Evolutionary conservation across 2,113 vertebrate species (phyloP), one percentile per base, ranked within the genome.

Genomic region (Cephalopholis sonnerati): DNA sequence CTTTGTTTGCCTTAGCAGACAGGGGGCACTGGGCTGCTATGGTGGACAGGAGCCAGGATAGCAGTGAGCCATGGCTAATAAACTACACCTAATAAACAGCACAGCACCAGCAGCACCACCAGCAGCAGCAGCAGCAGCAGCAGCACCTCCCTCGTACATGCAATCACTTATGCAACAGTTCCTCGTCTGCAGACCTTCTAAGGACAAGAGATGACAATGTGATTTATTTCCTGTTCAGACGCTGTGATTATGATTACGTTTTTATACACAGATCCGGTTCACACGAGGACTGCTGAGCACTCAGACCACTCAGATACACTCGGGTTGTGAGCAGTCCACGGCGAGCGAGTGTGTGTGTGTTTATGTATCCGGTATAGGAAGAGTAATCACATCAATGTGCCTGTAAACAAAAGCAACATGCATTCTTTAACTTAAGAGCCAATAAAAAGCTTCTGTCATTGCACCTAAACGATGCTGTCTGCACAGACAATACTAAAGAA

Each of bases 191-290:
- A 83, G 89, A 77, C 89, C 91, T 87, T 93, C 88, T 93, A 90
- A 89, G 93, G 91, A 91, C 86, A 93, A 82, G 79, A 78, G 77
- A 82, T 55, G 79, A 88, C 83, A 55, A 74, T 61, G 10, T 51
- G 74, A 91, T 89, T 76, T 70, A 79, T 87, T 66, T 77, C 29
- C 53, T 61, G 58, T 36, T 64, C 62, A 32, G 80, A 74, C 10
- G 22, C 76, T 63, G n/a, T n/a, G 51, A 71, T 79, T 61, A 32
- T 9, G 20, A 77, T 81, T 61, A 20, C 11, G 2, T n/a, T 58
- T 82, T 79, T 65, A 18, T 67, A 50, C 71, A 66, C 41, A 57
- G 73, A 72, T 68, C 44, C 4, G 2, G 44, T 73, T 85, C 79
- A 81, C 25, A 18, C 41, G 1, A 39, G 68, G 68, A 69, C 9